A percentile compares a stretch with the other conserved stretches of the same genome.
phyloP scores from a whole-genome alignment of 2,113 vertebrate genomes.

The Caracal caracal region DNA sequence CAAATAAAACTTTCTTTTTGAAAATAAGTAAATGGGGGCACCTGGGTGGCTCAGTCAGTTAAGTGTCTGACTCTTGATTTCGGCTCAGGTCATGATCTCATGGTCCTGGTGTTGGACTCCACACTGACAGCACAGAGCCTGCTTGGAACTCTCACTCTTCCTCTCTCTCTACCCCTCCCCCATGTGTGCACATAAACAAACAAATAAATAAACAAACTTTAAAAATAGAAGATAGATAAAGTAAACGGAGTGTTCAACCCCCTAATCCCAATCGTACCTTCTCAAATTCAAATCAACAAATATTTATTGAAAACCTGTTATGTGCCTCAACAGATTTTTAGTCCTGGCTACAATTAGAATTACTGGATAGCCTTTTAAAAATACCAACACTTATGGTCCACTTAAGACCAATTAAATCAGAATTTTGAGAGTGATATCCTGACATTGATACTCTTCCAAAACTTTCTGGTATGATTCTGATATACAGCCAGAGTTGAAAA shows the following conservation, averaged over 20 bases:
- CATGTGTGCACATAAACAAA: neutral
- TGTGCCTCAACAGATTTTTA: neutral
- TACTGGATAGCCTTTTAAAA: neutral
- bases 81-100: too few relatives aligned
- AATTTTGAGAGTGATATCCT: neutral
- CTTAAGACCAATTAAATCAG: slow-evolving; percentile 1
- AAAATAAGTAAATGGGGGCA: too few relatives aligned
- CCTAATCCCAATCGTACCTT: neutral
- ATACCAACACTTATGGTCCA: neutral
- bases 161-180: too few relatives aligned
- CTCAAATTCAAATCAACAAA: neutral
- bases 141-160: too few relatives aligned
- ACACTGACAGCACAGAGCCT: too few relatives aligned
- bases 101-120: too few relatives aligned
- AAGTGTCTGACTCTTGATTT: too few relatives aligned
- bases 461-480: neutral
- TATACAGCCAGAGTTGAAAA: neutral
- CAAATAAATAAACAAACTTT: neutral
- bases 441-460: neutral
- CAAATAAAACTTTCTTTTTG: neutral
- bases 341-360: neutral
- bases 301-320: neutral
- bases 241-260: neutral
- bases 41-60: too few relatives aligned
- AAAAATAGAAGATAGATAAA: too few relatives aligned